These are phyloP conservation scores for Encarsia formosa DNA, from an alignment of 2,888 invertebrate genomes.

Conservation along the genomic window DNA sequence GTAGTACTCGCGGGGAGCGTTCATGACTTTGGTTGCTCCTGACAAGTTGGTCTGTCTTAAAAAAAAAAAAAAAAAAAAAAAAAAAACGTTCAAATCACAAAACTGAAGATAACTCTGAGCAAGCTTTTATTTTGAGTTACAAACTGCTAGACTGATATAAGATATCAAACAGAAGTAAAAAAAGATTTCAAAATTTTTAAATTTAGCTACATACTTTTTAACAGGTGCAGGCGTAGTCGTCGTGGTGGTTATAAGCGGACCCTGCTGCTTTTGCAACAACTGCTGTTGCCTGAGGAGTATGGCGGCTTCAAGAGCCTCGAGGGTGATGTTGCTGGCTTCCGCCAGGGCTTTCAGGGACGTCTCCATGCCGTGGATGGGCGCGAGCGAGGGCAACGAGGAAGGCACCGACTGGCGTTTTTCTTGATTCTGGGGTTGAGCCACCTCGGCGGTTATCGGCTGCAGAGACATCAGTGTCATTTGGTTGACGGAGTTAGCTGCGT, in stretches of 20 bases:
- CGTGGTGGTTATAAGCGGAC: conserved; percentile 54
- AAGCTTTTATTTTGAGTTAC: no score
- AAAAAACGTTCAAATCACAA: no score
- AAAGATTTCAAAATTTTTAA: not conserved
- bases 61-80: not conserved
- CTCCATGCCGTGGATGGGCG: conserved; percentile 49
- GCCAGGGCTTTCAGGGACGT: conserved; percentile 57
- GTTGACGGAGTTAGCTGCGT: conserved; percentile 41
- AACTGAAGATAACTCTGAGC: no score
- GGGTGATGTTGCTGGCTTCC: conserved; percentile 72
- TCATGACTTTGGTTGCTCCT: conserved; percentile 70
- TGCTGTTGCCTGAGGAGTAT: conserved; percentile 69
- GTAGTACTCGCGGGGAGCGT: conserved; percentile 83
- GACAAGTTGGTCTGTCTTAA: conserved; percentile 28
- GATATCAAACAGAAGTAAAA: not conserved
- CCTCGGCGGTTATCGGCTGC: conserved; percentile 36
- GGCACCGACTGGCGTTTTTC: conserved; percentile 37
- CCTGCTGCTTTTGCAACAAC: conserved; percentile 58
- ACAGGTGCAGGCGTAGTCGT: conserved; percentile 43
- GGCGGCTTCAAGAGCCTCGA: conserved; percentile 73
- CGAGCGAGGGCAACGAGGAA: conserved; percentile 36
- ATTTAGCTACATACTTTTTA: conserved; percentile 42
- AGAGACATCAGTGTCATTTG: conserved; percentile 44
- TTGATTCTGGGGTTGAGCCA: conserved; percentile 30
- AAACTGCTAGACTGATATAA: no score